These are phyloP conservation scores for Parotia lawesii DNA, from an alignment of 2,113 vertebrate genomes.

Conservation along the genomic window DNA sequence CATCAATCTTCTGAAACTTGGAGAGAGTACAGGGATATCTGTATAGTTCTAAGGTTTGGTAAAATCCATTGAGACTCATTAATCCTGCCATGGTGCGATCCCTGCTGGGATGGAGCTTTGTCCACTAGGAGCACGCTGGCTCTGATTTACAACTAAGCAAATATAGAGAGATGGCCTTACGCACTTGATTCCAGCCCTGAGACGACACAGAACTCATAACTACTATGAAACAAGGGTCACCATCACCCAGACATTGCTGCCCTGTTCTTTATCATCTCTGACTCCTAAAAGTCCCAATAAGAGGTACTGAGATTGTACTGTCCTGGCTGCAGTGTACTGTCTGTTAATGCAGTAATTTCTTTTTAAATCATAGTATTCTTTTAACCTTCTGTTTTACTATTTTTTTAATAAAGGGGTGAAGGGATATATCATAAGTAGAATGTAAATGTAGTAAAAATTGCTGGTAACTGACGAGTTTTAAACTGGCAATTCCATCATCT, in stretches of 20 bases:
- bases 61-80: neutral
- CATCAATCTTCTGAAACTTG: neutral
- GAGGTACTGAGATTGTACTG: neutral
- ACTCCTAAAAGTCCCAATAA: neutral
- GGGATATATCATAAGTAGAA: neutral
- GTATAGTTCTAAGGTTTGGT: neutral
- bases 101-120: neutral
- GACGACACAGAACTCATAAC: neutral
- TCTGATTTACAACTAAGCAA: neutral
- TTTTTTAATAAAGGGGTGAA: neutral
- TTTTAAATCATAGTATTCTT: neutral
- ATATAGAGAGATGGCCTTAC: neutral
- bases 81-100: neutral
- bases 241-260: neutral
- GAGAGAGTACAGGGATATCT: neutral
- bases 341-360: neutral
- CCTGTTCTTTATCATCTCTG: neutral
- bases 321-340: neutral
- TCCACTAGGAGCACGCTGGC: rapidly evolving
- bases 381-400: neutral
- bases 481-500: neutral
- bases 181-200: neutral
- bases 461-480: neutral
- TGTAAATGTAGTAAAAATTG: neutral
- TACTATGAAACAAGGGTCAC: neutral